Percentiles rank a stretch among this genome's conserved stretches.
Evolutionary conservation across 1,140 invertebrate genomes (phyloP).

Genomic region (Phocides pigmalion): DNA sequence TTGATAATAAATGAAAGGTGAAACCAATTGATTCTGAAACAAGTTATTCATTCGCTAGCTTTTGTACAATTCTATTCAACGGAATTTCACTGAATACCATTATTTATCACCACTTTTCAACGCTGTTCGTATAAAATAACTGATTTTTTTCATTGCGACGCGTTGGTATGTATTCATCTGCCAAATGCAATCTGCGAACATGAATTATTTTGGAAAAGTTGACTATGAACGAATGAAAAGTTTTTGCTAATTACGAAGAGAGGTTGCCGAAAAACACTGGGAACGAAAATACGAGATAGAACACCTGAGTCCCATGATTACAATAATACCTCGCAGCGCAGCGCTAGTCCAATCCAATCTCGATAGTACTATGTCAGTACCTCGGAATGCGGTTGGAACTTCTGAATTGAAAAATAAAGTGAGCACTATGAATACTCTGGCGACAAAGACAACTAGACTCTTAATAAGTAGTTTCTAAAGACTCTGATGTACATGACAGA

Average conservation of each 20-base stretch:
- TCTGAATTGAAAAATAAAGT: too few relatives aligned
- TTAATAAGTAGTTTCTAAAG: too few relatives aligned
- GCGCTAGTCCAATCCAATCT: neutral
- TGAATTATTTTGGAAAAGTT: conserved; percentile 5
- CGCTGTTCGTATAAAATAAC: neutral
- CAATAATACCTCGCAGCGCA: conserved; percentile 9
- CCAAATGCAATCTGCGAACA: conserved; percentile 9
- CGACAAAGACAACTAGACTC: too few relatives aligned
- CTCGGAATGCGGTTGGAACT: neutral
- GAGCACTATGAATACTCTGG: too few relatives aligned
- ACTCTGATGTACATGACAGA: too few relatives aligned
- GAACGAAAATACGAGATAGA: neutral
- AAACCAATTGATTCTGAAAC: too few relatives aligned
- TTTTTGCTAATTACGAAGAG: conserved; percentile 16
- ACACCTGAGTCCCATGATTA: conserved; percentile 3
- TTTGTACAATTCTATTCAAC: neutral
- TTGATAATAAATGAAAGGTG: too few relatives aligned
- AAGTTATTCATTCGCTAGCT: neutral
- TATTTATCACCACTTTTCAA: neutral
- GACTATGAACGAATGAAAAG: conserved; percentile 5
- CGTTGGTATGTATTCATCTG: neutral
- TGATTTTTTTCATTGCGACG: neutral
- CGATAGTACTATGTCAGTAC: conserved; percentile 4
- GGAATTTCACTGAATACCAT: neutral
- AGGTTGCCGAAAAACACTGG: conserved; percentile 1